phyloP scores from a whole-genome alignment of 2,888 invertebrate species.

The Lymantria monacha region DNA sequence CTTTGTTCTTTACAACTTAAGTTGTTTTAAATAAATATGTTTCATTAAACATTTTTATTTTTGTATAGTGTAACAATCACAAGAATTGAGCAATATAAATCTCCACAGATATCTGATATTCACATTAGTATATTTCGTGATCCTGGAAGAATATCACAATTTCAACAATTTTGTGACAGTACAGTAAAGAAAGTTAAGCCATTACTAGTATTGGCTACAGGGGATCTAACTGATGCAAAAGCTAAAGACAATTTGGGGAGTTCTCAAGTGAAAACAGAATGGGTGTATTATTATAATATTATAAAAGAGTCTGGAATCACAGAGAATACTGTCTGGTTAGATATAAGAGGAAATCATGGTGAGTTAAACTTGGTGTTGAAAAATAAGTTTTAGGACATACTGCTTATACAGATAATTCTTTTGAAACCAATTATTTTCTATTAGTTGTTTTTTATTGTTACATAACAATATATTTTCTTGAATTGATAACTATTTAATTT shows the following conservation, averaged over 20 bases:
- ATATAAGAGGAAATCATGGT: conserved; percentile 97
- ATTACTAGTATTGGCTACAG: conserved; percentile 89
- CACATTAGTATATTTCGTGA: conserved; percentile 94
- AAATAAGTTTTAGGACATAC: conserved; percentile 2
- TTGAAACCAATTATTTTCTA: too few species aligned
- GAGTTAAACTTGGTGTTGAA: conserved; percentile 38
- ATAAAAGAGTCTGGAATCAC: conserved; percentile 85
- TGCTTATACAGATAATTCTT: too few species aligned
- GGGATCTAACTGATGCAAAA: conserved; percentile 95
- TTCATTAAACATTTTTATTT: background rate
- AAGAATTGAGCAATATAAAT: background rate
- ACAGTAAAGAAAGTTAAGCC: conserved; percentile 89
- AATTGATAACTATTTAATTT: too few species aligned
- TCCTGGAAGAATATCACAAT: conserved; percentile 86
- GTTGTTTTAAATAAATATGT: background rate
- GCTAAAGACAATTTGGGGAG: conserved; percentile 90
- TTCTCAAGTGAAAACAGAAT: conserved; percentile 90
- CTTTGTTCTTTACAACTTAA: background rate
- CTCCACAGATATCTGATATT: conserved; percentile 90
- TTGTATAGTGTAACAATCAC: background rate
- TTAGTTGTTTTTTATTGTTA: too few species aligned
- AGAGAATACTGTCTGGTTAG: conserved; percentile 90
- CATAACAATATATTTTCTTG: too few species aligned
- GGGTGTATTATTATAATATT: conserved; percentile 89
- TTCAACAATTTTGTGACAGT: conserved; percentile 89